Evolutionary conservation across 2,888 invertebrate species (phyloP), one percentile per base, ranked within the genome.

Genomic region (Odontomyia ornata): DNA sequence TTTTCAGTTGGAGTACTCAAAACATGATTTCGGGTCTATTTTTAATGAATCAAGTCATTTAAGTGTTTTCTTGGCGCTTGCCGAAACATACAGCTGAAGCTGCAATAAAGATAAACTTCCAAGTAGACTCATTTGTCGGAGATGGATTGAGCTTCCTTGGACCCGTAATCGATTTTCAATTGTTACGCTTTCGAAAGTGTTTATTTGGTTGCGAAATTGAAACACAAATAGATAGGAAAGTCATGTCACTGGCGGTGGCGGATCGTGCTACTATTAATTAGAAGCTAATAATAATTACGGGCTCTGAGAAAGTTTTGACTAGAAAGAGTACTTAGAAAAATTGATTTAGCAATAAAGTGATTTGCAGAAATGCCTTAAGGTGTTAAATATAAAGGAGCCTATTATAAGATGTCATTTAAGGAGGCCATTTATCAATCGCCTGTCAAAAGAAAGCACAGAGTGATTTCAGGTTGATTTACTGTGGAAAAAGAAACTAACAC

Each of bases 131-230:
- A 47, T 46, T 30, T 46, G 46, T 27, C 9, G 47, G 47, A 69
- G 69, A 47, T 67, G 67, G 67, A 69, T 69, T 69, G 23, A n/a
- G 47, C 5, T 13, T 43, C 13, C 11, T 69, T 15, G 25, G 47
- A 23, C n/a, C n/a, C 69, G n/a, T 69, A 69, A 69, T 69, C 46
- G 69, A 69, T 69, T 69, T 64, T 69, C 25, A 27, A 69, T 69
- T 47, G 69, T 69, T 69, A 21, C 69, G 69, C 69, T 69, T 69
- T 69, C 69, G 25, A 60, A 69, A 65, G 21, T 30, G 47, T 47
- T 46, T 47, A 47, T 9, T 11, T 47, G 21, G 23, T 46, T 69
- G 25, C 47, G 27, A 69, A 69, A 69, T 47, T n/a, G 69, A 21
- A 23, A 47, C 4, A 30, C n/a, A 21, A 60, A 11, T 60, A 25